Percentiles rank a stretch among this genome's conserved stretches.
Conservation (phyloP, 1,140 invertebrate genomes). For the Campodea augens region DNA sequence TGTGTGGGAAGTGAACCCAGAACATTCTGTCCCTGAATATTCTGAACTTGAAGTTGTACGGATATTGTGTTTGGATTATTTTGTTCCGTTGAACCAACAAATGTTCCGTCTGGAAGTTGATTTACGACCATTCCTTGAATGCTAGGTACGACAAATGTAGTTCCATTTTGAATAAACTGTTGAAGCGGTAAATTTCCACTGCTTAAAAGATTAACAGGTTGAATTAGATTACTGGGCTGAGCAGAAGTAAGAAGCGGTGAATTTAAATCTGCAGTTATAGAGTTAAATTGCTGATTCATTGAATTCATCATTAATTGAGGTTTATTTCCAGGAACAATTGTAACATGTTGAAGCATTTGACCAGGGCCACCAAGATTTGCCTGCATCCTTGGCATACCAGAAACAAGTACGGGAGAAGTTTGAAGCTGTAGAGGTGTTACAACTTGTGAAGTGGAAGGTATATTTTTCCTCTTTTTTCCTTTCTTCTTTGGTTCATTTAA, state of each 20-base stretch:
- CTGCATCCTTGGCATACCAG: too few relatives aligned
- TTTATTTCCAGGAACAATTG: too few relatives aligned
- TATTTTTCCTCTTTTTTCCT: too few relatives aligned
- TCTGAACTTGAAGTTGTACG: slow-evolving; percentile 55
- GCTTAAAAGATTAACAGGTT: slow-evolving; percentile 59
- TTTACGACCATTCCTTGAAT: slow-evolving; percentile 55
- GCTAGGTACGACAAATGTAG: slow-evolving; percentile 35
- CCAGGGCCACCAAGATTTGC: too few relatives aligned
- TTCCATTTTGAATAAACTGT: slow-evolving; percentile 37
- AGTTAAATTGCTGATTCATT: too few relatives aligned
- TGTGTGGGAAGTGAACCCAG: slow-evolving; percentile 47
- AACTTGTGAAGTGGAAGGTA: too few relatives aligned
- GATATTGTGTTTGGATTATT: slow-evolving; percentile 36
- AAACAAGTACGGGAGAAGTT: too few relatives aligned
- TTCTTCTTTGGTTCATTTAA: too few relatives aligned
- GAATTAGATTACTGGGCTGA: slow-evolving; percentile 22
- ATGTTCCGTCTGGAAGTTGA: slow-evolving; percentile 34
- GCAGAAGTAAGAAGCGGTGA: neutral
- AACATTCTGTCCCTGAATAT: slow-evolving; percentile 56
- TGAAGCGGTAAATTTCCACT: slow-evolving; percentile 49
- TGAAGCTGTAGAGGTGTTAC: too few relatives aligned
- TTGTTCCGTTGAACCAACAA: slow-evolving; percentile 35
- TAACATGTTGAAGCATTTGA: too few relatives aligned
- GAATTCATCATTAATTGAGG: too few relatives aligned
- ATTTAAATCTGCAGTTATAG: too few relatives aligned